A percentile compares a stretch with the other conserved stretches of the same genome.
Evolutionary conservation across 2,888 invertebrate genomes (phyloP).

Genomic region (Acronicta leporina): DNA sequence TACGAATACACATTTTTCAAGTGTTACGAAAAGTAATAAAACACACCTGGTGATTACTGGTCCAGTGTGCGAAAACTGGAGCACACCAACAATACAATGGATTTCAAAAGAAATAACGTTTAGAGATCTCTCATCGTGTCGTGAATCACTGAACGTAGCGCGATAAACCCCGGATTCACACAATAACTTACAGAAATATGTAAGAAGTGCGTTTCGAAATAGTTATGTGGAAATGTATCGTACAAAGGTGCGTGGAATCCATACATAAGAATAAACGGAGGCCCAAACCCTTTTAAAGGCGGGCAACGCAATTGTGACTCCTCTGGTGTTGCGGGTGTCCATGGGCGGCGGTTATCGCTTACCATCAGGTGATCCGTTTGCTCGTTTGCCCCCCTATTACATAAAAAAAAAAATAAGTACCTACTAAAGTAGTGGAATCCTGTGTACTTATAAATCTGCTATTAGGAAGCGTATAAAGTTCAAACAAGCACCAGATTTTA

Average conservation of each 20-base stretch:
- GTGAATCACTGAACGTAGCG: constrained; percentile 47
- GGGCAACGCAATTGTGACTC: too few species aligned
- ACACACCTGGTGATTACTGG: constrained; percentile 41
- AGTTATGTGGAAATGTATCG: constrained; percentile 13
- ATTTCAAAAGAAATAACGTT: constrained; percentile 54
- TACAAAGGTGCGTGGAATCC: constrained; percentile 17
- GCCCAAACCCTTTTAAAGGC: too few species aligned
- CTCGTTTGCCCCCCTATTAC: too few species aligned
- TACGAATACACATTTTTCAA: constrained; percentile 29
- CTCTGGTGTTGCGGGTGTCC: too few species aligned
- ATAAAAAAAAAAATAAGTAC: too few species aligned
- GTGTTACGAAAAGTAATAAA: constrained; percentile 44
- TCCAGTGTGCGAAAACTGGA: constrained; percentile 42
- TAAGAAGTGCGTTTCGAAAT: constrained; percentile 48
- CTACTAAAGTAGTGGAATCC: too few species aligned
- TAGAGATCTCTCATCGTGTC: constrained; percentile 45
- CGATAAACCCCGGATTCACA: constrained; percentile 52
- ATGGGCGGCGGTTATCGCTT: too few species aligned
- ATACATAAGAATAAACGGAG: too few species aligned
- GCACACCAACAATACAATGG: constrained; percentile 62
- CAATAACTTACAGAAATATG: constrained; percentile 51
- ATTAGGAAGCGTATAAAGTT: too few species aligned
- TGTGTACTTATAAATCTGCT: too few species aligned
- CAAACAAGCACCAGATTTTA: too few species aligned
- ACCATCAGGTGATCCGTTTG: too few species aligned